Conservation (phyloP, 2,797 vertebrate species). For the Notolabrus celidotus region DNA sequence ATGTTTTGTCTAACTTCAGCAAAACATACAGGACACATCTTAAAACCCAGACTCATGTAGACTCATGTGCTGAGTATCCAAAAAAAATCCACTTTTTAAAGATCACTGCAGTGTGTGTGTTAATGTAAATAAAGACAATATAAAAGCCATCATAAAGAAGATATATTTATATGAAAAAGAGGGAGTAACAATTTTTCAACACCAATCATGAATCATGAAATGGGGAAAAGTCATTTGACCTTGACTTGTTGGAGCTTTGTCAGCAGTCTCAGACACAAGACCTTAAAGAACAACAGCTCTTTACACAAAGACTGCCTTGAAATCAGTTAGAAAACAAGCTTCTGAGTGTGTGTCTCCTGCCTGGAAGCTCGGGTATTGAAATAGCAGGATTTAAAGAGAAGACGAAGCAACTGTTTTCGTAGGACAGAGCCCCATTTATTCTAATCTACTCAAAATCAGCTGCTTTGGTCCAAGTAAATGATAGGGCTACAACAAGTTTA, state of each 20-base stretch:
- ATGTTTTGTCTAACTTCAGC: constrained; percentile 65
- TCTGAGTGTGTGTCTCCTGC: constrained; percentile 14
- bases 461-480: constrained; percentile 44
- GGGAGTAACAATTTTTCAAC: neutral
- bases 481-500: constrained; percentile 29
- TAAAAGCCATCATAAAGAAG: neutral
- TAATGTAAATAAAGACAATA: neutral
- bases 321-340: constrained; percentile 14
- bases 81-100: neutral
- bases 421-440: constrained; percentile 68
- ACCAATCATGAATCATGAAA: neutral
- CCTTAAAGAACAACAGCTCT: constrained; percentile 6
- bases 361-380: constrained; percentile 1
- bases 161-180: neutral
- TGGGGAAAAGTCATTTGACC: constrained; percentile 4
- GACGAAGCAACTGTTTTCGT: constrained; percentile 23
- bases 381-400: neutral
- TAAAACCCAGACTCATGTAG: constrained; percentile 1
- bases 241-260: constrained; percentile 1
- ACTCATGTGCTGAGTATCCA: neutral
- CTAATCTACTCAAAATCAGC: constrained; percentile 52
- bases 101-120: neutral
- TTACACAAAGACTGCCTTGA: constrained; percentile 13
- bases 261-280: neutral
- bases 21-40: neutral